Conservation (phyloP, 2,113 vertebrate genomes). For the Meles meles region DNA sequence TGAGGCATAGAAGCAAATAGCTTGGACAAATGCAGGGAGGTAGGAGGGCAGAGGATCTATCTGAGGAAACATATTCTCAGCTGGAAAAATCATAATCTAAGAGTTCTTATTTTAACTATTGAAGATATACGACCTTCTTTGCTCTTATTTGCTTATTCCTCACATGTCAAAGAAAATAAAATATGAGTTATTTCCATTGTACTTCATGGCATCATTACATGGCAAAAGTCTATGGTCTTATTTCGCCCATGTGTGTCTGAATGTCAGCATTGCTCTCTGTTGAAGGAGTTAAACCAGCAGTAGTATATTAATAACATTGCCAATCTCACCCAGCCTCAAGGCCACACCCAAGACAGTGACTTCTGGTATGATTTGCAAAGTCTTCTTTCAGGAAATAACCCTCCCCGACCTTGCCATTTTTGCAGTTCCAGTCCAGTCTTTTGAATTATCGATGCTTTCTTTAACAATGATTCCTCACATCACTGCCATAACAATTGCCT, state of each 20-base stretch:
- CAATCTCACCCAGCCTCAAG: neutral
- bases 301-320: neutral
- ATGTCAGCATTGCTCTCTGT: neutral
- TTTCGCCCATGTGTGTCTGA: neutral
- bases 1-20: neutral
- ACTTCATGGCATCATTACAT: neutral
- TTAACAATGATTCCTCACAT: neutral
- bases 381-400: neutral
- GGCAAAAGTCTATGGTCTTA: neutral
- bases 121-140: neutral
- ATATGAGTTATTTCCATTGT: neutral
- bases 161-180: neutral
- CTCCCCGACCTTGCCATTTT: neutral
- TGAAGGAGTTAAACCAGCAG: neutral
- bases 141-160: neutral
- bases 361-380: neutral
- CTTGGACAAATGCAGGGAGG: neutral
- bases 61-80: neutral
- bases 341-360: neutral
- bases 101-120: neutral
- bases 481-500: neutral
- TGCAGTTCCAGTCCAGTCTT: neutral
- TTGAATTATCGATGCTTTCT: neutral
- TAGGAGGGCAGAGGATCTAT: neutral
- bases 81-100: neutral